phyloP scores from a whole-genome alignment of 2,113 vertebrate species.

The Esox niger region DNA sequence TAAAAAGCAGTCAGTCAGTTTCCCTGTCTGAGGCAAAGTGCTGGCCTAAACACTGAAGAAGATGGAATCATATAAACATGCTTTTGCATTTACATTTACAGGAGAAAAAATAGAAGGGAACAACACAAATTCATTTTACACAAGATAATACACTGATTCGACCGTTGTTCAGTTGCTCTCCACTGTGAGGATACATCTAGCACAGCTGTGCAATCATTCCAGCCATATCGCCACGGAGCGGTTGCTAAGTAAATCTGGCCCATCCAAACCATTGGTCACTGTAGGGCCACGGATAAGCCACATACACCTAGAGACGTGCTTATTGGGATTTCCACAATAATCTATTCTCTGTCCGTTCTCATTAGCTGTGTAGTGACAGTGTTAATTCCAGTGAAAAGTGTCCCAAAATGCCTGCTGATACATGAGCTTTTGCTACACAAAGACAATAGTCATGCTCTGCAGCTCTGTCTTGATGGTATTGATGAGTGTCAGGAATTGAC shows the following conservation, averaged over 20 bases:
- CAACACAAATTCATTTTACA: not conserved
- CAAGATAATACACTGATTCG: not conserved
- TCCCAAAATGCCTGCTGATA: slow-evolving; percentile 61
- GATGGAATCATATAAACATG: not conserved
- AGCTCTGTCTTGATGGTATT: slow-evolving; percentile 31
- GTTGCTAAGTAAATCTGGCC: slow-evolving; percentile 39
- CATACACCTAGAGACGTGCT: not conserved
- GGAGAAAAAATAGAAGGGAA: not conserved
- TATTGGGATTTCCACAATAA: slow-evolving; percentile 47
- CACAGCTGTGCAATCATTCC: slow-evolving; percentile 50
- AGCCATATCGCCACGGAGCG: slow-evolving; percentile 36
- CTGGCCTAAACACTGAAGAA: slow-evolving; percentile 37
- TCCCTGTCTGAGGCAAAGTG: not conserved
- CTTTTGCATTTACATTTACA: not conserved
- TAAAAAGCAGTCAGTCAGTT: slow-evolving; percentile 49
- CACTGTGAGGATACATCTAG: slow-evolving; percentile 16
- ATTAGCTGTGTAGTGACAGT: slow-evolving; percentile 53
- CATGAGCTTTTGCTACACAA: slow-evolving; percentile 46
- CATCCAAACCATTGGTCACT: slow-evolving; percentile 31
- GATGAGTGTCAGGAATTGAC: slow-evolving; percentile 48
- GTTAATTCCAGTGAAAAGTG: slow-evolving; percentile 61
- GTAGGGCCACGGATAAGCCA: not conserved
- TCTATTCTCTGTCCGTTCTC: slow-evolving; percentile 49
- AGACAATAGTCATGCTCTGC: slow-evolving; percentile 43
- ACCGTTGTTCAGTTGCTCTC: not conserved